phyloP scores from a whole-genome alignment of 2,888 invertebrate genomes.

The Zootermopsis nevadensis region DNA sequence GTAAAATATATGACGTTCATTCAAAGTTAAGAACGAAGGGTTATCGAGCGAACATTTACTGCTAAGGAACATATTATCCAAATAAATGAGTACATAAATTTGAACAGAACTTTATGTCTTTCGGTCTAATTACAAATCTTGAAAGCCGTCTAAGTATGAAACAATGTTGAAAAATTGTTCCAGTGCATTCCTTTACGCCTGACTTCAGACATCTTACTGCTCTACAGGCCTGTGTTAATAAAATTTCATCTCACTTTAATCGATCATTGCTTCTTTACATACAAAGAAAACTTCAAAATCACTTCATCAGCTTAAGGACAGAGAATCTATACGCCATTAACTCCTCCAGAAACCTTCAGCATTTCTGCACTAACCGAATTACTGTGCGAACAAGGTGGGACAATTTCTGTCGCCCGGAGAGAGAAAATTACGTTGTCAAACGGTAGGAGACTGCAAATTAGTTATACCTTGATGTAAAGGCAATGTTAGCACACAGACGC shows the following conservation, averaged over 20 bases:
- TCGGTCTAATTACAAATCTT: no score
- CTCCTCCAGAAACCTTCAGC: neutral
- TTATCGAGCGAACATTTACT: no score
- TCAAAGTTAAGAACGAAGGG: no score
- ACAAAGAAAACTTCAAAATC: neutral
- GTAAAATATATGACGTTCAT: no score
- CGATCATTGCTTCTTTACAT: neutral
- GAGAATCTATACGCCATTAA: neutral
- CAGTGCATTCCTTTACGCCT: no score
- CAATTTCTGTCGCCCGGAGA: neutral
- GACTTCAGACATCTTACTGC: neutral
- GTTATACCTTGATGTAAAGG: neutral
- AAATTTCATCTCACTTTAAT: neutral
- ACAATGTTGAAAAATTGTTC: no score
- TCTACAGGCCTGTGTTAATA: neutral
- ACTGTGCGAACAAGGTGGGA: neutral
- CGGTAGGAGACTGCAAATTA: neutral
- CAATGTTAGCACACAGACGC: no score
- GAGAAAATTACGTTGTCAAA: slow-evolving; percentile 1
- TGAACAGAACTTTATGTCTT: no score
- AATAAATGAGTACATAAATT: no score
- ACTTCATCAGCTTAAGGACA: neutral
- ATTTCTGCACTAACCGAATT: slow-evolving; percentile 16
- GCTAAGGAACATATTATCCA: no score
- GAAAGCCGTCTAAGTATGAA: no score